Base-by-base conservation (phyloP, 2,797 vertebrate species). In the Diceros bicornis region DNA sequence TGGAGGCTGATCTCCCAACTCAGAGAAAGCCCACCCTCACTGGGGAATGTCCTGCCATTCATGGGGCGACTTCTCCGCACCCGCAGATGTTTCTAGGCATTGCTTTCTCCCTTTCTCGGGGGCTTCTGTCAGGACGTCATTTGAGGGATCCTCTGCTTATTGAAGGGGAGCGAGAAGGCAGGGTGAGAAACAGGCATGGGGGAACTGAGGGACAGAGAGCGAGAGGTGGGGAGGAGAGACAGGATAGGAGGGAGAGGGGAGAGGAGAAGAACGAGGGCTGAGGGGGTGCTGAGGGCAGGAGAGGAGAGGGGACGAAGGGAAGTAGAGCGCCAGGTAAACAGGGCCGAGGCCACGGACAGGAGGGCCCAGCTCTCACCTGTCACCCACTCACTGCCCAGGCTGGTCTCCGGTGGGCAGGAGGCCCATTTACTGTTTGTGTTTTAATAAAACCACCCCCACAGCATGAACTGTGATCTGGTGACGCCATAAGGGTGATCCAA, bases 371-470 rank as follows among this genome's bases (percentile, higher is more conserved):
- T 12, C 59, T 74, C 69, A 71, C 20, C 47, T 47, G 79, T 82
- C 94, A 66, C 85, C 91, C 4, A 9, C 41, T 82, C n/a, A 7
- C 78, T 59, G 41, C 83, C 88, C 37, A 89, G 78, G 83, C 81
- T 50, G 50, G 66, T 21, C 75, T 86, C n/a, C 27, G 61, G 55
- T 25, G n/a, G 90, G 81, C 34, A 69, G 81, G 44, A 93, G 27
- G 34, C 89, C 66, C 4, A 64, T 11, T 37, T 37, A 41, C 8
- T 62, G 6, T 88, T 77, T 94, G 52, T 59, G 69, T 77, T 85
- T 89, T 89, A 72, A 69, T 62, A 57, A 91, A 62, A 78, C 59
- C 75, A 78, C 68, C 8, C 64, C 62, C 41, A 11, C 55, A 34
- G 13, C 69, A 34, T 52, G 66, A 68, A 57, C 52, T 32, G 50